These are phyloP conservation scores for Sinocyclocheilus grahami DNA, from an alignment of 2,113 vertebrate species.

Conservation along the genomic window DNA sequence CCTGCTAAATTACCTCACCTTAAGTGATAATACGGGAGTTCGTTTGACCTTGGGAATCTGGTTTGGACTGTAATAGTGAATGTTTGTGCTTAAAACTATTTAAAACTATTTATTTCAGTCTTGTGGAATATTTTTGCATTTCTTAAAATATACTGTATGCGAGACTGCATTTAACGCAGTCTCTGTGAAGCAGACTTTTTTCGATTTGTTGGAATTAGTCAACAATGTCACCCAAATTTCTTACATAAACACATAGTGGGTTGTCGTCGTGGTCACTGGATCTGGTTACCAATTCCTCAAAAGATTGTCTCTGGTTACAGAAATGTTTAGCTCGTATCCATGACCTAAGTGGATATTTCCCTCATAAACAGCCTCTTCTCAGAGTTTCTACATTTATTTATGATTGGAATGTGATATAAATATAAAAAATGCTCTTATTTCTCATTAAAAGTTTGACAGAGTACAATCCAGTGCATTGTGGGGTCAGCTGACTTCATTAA, in stretches of 20 bases:
- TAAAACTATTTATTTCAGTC: slow-evolving; percentile 8
- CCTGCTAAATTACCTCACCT: slow-evolving; percentile 63
- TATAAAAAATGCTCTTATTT: not conserved
- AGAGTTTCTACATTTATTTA: slow-evolving; percentile 1
- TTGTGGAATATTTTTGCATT: slow-evolving; percentile 13
- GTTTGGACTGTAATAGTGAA: slow-evolving; percentile 20
- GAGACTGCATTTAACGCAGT: slow-evolving; percentile 1
- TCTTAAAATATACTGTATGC: not conserved
- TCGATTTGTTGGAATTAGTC: slow-evolving; percentile 5
- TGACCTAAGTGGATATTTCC: not conserved
- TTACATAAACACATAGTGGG: slow-evolving; percentile 28
- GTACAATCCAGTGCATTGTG: not conserved
- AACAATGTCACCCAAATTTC: slow-evolving; percentile 23
- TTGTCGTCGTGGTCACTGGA: not conserved
- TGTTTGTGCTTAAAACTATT: slow-evolving; percentile 1
- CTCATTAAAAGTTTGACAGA: not conserved
- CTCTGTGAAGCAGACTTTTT: slow-evolving; percentile 23
- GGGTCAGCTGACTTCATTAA: not conserved
- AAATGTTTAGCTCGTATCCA: slow-evolving; percentile 1
- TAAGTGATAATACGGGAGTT: slow-evolving; percentile 45
- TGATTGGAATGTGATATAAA: not conserved
- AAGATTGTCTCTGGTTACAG: slow-evolving; percentile 17
- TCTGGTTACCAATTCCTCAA: slow-evolving; percentile 15
- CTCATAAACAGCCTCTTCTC: not conserved
- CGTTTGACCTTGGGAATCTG: slow-evolving; percentile 51